phyloP scores from a whole-genome alignment of 2,888 invertebrate species.

The Helobdella robusta region DNA sequence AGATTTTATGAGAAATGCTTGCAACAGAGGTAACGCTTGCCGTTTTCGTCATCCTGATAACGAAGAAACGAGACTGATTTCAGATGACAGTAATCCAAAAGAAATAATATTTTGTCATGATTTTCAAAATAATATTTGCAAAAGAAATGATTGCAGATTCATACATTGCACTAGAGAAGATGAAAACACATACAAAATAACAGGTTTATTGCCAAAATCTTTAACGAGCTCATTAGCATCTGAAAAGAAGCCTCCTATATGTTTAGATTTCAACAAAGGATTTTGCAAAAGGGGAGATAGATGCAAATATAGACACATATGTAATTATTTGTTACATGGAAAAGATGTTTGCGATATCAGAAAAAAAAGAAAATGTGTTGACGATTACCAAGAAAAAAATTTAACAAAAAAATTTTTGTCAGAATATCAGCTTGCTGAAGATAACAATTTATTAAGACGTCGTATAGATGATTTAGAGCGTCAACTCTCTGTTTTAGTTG shows the following conservation, averaged over 20 bases:
- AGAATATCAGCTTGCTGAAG: slow-evolving; percentile 51
- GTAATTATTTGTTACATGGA: neutral
- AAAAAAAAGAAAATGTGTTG: slow-evolving; percentile 11
- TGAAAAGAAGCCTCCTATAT: slow-evolving; percentile 50
- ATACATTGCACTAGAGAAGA: slow-evolving; percentile 67
- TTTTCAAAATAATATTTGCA: slow-evolving; percentile 65
- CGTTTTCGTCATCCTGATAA: slow-evolving; percentile 54
- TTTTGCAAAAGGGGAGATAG: slow-evolving; percentile 54
- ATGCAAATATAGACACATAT: slow-evolving; percentile 53
- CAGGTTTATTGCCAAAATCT: slow-evolving; percentile 60
- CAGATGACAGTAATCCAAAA: slow-evolving; percentile 39
- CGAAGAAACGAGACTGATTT: slow-evolving; percentile 40
- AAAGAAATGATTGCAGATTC: slow-evolving; percentile 65
- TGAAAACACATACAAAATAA: slow-evolving; percentile 62
- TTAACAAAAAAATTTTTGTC: slow-evolving; percentile 13
- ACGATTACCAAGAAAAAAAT: neutral
- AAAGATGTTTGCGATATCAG: neutral
- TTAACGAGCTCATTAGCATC: neutral
- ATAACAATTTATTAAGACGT: slow-evolving; percentile 60
- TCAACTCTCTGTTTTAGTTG: slow-evolving; percentile 62
- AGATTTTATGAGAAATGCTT: slow-evolving; percentile 57
- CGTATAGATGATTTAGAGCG: slow-evolving; percentile 64
- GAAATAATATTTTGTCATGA: slow-evolving; percentile 55
- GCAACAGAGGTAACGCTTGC: slow-evolving; percentile 57
- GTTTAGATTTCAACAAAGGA: slow-evolving; percentile 58